Conservation (phyloP, 2,888 invertebrate genomes). For the Sphecodes monilicornis region DNA sequence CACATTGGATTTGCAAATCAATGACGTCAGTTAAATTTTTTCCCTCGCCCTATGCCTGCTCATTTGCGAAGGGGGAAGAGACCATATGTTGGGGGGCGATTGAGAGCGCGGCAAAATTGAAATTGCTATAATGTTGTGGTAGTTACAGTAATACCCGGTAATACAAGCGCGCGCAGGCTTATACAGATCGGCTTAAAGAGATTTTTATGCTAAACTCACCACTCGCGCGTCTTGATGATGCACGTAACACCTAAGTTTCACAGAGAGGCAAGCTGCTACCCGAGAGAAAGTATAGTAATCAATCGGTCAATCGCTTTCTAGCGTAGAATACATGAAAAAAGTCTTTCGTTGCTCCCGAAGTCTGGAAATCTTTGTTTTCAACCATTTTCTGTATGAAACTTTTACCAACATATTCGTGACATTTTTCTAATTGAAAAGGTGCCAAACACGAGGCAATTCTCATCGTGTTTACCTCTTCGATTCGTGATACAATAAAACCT, state of each 20-base stretch:
- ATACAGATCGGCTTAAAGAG: constrained; percentile 56
- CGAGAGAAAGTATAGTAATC: constrained; percentile 62
- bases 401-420: background rate
- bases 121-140: constrained; percentile 70
- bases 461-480: background rate
- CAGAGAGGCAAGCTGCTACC: constrained; percentile 23
- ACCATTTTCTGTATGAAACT: background rate
- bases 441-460: background rate
- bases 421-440: background rate
- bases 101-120: constrained; percentile 68
- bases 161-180: constrained; percentile 57
- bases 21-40: constrained; percentile 39
- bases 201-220: constrained; percentile 67
- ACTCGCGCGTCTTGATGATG: constrained; percentile 34
- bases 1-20: background rate
- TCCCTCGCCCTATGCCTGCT: constrained; percentile 29
- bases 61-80: constrained; percentile 34
- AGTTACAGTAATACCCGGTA: constrained; percentile 70
- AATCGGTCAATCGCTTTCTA: constrained; percentile 43
- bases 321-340: constrained; percentile 14
- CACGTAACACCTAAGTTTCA: constrained; percentile 63
- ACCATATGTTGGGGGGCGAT: constrained; percentile 46
- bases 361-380: background rate
- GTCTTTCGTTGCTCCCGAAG: background rate
- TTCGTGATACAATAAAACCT: background rate